A percentile compares a stretch with the other conserved stretches of the same genome.
Evolutionary conservation across 1,140 invertebrate species (phyloP).

Genomic region (Sycophila sp.): DNA sequence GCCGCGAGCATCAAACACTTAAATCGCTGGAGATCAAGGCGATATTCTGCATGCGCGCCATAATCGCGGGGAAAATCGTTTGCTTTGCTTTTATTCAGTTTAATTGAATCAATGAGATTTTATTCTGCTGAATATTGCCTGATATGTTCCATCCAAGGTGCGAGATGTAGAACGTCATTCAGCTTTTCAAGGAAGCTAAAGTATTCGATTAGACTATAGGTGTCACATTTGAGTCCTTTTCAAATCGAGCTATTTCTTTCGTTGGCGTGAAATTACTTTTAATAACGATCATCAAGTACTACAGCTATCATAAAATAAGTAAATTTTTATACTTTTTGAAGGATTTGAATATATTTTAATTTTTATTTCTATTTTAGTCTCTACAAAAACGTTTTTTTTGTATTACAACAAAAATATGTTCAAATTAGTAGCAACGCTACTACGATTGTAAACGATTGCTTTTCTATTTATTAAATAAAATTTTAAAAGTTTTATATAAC

Average conservation of each 20-base stretch:
- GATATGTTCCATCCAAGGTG: neutral
- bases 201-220: too few relatives aligned
- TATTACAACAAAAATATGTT: neutral
- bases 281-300: too few relatives aligned
- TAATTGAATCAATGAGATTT: constrained; percentile 23
- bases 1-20: neutral
- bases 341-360: neutral
- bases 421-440: too few relatives aligned
- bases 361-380: neutral
- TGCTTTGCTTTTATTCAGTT: neutral
- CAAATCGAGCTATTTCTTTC: too few relatives aligned
- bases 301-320: too few relatives aligned
- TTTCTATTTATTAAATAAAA: too few relatives aligned
- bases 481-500: too few relatives aligned
- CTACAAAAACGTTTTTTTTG: neutral
- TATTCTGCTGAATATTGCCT: neutral
- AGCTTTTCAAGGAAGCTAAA: neutral
- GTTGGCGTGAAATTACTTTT: too few relatives aligned
- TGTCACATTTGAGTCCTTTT: too few relatives aligned
- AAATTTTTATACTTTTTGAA: too few relatives aligned
- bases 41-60: neutral
- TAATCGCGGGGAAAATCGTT: neutral
- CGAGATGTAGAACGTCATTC: neutral
- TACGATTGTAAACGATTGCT: too few relatives aligned
- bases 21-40: constrained; percentile 4